Evolutionary conservation across 1,140 invertebrate genomes (phyloP).

Genomic region (Ericerus pela): DNA sequence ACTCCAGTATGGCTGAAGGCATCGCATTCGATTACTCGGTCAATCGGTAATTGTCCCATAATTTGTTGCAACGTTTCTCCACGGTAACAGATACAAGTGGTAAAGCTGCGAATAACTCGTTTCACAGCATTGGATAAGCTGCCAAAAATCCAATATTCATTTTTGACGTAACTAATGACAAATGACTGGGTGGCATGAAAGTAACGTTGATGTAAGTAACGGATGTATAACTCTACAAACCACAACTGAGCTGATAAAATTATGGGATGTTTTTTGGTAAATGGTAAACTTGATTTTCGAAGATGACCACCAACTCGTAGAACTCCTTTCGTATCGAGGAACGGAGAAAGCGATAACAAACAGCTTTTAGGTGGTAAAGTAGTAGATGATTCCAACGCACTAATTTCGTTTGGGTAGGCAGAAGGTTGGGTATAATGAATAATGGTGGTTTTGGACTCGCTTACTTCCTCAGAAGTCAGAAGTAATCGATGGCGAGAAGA

Average conservation of each 20-base stretch:
- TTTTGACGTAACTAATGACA: neutral
- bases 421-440: neutral
- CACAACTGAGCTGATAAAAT: conserved; percentile 8
- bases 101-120: conserved; percentile 23
- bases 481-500: neutral
- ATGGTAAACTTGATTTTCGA: conserved; percentile 14
- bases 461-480: neutral
- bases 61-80: conserved; percentile 13
- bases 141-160: neutral
- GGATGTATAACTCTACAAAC: neutral
- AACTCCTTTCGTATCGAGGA: conserved; percentile 18
- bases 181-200: neutral
- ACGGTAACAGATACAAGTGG: conserved; percentile 20
- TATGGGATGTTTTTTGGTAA: conserved; percentile 20
- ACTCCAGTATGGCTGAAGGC: conserved; percentile 1
- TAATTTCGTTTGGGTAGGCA: conserved; percentile 1
- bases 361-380: neutral
- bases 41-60: conserved; percentile 5
- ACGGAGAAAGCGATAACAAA: conserved; percentile 14
- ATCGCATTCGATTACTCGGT: neutral
- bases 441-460: neutral
- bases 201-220: neutral
- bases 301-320: conserved; percentile 22
- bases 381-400: neutral
- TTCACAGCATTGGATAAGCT: neutral